A percentile compares a stretch with the other conserved stretches of the same genome.
phyloP scores from a whole-genome alignment of 1,140 invertebrate species.

The Ostrea denselamellosa region DNA sequence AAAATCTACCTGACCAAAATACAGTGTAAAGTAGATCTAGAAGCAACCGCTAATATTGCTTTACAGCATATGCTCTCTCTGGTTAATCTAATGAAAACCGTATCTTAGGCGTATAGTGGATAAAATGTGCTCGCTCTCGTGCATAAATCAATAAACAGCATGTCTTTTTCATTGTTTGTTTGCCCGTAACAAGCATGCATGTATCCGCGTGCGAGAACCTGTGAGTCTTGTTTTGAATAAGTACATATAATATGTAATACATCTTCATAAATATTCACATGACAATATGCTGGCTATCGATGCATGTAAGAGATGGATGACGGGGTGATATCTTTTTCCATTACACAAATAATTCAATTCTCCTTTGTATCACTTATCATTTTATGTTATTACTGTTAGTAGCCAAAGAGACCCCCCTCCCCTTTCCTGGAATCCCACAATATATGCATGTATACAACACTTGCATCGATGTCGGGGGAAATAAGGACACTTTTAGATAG shows the following conservation, averaged over 20 bases:
- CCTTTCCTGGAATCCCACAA: no score
- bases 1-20: not conserved
- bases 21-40: not conserved
- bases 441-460: no score
- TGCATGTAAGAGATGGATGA: not conserved
- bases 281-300: not conserved
- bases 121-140: not conserved
- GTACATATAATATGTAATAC: not conserved
- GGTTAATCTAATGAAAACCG: not conserved
- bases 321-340: not conserved
- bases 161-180: constrained; percentile 14
- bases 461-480: not conserved
- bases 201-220: not conserved
- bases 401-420: no score
- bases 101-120: not conserved
- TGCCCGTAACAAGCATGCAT: constrained; percentile 11
- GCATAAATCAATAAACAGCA: constrained; percentile 5
- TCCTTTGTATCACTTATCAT: constrained; percentile 1
- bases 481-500: not conserved
- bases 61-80: not conserved
- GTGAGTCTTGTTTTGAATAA: not conserved
- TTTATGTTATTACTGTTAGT: not conserved
- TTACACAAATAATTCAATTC: not conserved
- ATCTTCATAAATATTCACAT: constrained; percentile 18
- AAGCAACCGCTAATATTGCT: not conserved